phyloP scores from a whole-genome alignment of 2,113 vertebrate genomes.

The Shinisaurus crocodilurus region DNA sequence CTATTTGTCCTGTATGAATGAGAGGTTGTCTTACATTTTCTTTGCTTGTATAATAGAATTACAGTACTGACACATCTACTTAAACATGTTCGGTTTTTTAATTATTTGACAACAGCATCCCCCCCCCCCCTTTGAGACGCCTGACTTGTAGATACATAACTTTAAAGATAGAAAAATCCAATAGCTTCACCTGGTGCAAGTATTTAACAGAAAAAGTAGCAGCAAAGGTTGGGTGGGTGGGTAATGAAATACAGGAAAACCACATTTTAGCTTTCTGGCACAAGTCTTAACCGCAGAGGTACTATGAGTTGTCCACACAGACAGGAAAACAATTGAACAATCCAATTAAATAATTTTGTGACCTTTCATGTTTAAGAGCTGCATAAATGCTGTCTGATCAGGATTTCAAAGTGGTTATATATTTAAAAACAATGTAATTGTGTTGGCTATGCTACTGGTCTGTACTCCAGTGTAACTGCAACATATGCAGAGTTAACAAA shows the following conservation, averaged over 20 bases:
- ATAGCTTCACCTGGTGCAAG: conserved; percentile 38
- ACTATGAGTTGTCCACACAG: conserved; percentile 30
- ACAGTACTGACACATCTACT: conserved; percentile 59
- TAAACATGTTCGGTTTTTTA: conserved; percentile 55
- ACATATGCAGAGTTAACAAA: not conserved
- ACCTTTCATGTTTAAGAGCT: conserved; percentile 66
- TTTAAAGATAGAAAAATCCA: conserved; percentile 42
- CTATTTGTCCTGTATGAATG: conserved; percentile 79
- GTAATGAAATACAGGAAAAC: conserved; percentile 40
- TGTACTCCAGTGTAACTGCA: not conserved
- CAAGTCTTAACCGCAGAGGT: conserved; percentile 19
- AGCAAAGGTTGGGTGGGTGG: not conserved
- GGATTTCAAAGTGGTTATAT: conserved; percentile 66
- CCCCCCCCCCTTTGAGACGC: not conserved
- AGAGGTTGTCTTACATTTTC: conserved; percentile 76
- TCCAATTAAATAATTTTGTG: conserved; percentile 68
- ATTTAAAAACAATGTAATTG: conserved; percentile 42
- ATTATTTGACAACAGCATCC: conserved; percentile 51
- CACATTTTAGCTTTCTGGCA: conserved; percentile 37
- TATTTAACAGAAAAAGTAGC: conserved; percentile 35
- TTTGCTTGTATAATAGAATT: conserved; percentile 69
- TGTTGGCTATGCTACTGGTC: not conserved
- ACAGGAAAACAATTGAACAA: conserved; percentile 59
- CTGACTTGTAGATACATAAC: not conserved
- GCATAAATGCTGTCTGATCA: conserved; percentile 60